Conservation (phyloP, 1,140 invertebrate genomes). For the Dolichoris vasculosae region DNA sequence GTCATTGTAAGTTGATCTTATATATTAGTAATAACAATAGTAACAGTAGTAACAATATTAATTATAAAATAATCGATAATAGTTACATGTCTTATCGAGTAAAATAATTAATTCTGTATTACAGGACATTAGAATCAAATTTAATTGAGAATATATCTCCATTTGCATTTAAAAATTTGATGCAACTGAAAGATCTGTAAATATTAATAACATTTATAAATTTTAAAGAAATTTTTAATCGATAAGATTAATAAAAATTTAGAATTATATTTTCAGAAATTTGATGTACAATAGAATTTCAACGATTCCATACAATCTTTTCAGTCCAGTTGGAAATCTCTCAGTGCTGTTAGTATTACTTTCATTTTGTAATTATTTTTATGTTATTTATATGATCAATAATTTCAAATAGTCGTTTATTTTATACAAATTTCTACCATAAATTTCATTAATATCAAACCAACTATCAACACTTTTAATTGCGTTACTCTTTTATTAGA, state of each 20-base stretch:
- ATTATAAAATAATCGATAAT: too few relatives aligned
- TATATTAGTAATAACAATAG: background rate
- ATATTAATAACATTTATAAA: slow-evolving; percentile 56
- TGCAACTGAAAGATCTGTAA: slow-evolving; percentile 75
- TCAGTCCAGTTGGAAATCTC: slow-evolving; percentile 60
- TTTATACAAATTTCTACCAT: too few relatives aligned
- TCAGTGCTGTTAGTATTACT: slow-evolving; percentile 66
- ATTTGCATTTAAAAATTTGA: slow-evolving; percentile 71
- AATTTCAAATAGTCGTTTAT: background rate
- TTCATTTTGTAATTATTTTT: background rate
- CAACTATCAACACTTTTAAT: background rate
- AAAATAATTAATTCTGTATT: slow-evolving; percentile 43
- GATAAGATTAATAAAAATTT: background rate
- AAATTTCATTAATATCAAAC: too few relatives aligned
- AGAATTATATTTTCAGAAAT: slow-evolving; percentile 31
- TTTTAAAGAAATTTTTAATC: background rate
- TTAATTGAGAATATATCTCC: slow-evolving; percentile 69
- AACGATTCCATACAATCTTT: slow-evolving; percentile 59
- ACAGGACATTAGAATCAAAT: slow-evolving; percentile 65
- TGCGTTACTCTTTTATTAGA: background rate
- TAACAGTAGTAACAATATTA: background rate
- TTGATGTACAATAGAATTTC: slow-evolving; percentile 62
- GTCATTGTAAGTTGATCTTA: slow-evolving; percentile 71
- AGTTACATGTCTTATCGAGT: background rate
- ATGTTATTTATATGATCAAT: background rate